phyloP scores from a whole-genome alignment of 2,113 vertebrate genomes.

The Eleginops maclovinus region DNA sequence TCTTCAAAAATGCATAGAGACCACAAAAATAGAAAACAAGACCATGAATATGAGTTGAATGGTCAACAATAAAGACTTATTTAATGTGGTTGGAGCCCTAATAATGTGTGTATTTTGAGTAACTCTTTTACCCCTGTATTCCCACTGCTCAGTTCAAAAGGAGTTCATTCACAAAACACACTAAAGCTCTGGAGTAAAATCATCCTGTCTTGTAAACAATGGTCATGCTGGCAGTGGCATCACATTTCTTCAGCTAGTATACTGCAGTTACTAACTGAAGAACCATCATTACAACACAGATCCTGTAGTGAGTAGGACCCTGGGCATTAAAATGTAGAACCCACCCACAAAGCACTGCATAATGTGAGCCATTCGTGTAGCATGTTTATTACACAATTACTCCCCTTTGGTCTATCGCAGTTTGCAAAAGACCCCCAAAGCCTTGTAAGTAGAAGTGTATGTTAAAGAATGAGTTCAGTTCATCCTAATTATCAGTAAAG shows the following conservation, averaged over 20 bases:
- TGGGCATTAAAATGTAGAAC: background rate
- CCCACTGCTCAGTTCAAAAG: background rate
- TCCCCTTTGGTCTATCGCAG: background rate
- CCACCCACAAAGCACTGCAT: background rate
- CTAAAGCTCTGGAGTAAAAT: background rate
- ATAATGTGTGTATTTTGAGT: background rate
- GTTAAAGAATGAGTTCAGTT: background rate
- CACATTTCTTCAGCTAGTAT: background rate
- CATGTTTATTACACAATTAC: constrained; percentile 1
- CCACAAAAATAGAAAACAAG: background rate
- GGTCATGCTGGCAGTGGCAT: background rate
- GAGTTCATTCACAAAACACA: background rate
- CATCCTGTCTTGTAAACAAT: background rate
- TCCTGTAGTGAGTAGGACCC: background rate
- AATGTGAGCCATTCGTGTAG: background rate
- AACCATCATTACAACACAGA: background rate
- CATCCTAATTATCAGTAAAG: background rate
- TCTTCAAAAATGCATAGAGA: background rate
- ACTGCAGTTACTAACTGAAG: background rate
- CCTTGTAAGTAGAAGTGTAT: background rate
- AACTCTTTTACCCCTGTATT: background rate
- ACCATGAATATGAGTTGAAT: background rate
- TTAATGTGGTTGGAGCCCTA: background rate
- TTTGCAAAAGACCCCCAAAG: constrained; percentile 8
- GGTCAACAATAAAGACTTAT: background rate